Base-by-base conservation (phyloP, 1,140 invertebrate genomes). In the Gonioctena quinquepunctata region DNA sequence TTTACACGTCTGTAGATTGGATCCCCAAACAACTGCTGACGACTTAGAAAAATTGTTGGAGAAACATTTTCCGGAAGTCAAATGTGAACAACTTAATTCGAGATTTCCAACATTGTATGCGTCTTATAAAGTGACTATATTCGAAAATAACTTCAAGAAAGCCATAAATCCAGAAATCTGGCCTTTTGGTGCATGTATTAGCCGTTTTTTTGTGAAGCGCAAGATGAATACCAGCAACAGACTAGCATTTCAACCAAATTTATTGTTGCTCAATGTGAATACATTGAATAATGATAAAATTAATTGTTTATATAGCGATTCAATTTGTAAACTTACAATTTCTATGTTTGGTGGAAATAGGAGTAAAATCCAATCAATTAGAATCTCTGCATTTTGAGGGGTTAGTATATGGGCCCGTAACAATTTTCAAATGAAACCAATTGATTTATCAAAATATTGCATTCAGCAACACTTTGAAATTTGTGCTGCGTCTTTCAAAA, bases 11-110 rank as follows among this genome's bases (percentile, higher is more conserved):
- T 62, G 22, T 21, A 33, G 28, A 22, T 28, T 68, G 13, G 56
- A n/a, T 49, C 66, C 66, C 13, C 16, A 60, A 16, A 42, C 66
- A n/a, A 28, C 57, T 16, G 21, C 33, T 19, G 56, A 60, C 2
- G 27, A 68, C n/a, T 21, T 61, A 28, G n/a, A 13, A n/a, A 61
- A 61, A 7, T 50, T 33, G 8, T 27, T 68, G 2, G 21, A 26
- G 22, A 19, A n/a, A 59, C 19, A 60, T 25, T 68, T 68, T 42
- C 54, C 66, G 5, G 54, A 68, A 61, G 54, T 68, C 2, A 68
- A 23, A 22, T 68, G 66, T 49, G 54, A 68, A 19, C 23, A 33
- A 16, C 49, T 68, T 3, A 23, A 33, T 16, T 60, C 66, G 3
- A 60, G 33, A 61, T 48, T 61, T 22, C 66, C 57, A 22, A 22